phyloP scores from a whole-genome alignment of 1,140 invertebrate species.

The Prorops nasuta region DNA sequence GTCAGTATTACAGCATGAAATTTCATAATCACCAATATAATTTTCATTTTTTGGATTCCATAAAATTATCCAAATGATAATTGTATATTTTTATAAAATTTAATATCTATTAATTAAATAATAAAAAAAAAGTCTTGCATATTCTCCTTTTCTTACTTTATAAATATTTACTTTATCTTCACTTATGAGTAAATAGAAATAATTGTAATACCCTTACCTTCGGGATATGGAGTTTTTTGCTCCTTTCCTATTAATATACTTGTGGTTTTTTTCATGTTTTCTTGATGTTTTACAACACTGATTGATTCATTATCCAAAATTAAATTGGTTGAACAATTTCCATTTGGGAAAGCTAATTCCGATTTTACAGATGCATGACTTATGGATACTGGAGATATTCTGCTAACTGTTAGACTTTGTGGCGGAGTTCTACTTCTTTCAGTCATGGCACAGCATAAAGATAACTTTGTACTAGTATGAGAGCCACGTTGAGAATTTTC shows the following conservation, averaged over 20 bases:
- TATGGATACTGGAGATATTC: constrained; percentile 42
- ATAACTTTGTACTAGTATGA: constrained; percentile 50
- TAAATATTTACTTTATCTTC: too few relatives aligned
- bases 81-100: too few relatives aligned
- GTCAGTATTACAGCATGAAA: too few relatives aligned
- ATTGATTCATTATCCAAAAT: constrained; percentile 31
- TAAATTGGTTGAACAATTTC: constrained; percentile 33
- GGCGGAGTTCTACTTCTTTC: constrained; percentile 50
- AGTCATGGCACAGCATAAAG: constrained; percentile 53
- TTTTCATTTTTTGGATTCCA: too few relatives aligned
- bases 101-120: too few relatives aligned
- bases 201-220: too few relatives aligned
- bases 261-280: neutral
- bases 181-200: too few relatives aligned
- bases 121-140: too few relatives aligned
- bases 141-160: constrained; percentile 30
- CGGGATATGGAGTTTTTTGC: constrained; percentile 20
- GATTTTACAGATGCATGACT: constrained; percentile 46
- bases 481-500: constrained; percentile 48
- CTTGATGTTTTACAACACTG: too few relatives aligned
- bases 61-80: too few relatives aligned
- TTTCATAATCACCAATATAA: too few relatives aligned
- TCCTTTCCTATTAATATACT: constrained; percentile 4
- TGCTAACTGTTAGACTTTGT: constrained; percentile 43
- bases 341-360: constrained; percentile 40